Evolutionary conservation across 2,888 invertebrate genomes (phyloP).

Genomic region (Brenthis daphne): DNA sequence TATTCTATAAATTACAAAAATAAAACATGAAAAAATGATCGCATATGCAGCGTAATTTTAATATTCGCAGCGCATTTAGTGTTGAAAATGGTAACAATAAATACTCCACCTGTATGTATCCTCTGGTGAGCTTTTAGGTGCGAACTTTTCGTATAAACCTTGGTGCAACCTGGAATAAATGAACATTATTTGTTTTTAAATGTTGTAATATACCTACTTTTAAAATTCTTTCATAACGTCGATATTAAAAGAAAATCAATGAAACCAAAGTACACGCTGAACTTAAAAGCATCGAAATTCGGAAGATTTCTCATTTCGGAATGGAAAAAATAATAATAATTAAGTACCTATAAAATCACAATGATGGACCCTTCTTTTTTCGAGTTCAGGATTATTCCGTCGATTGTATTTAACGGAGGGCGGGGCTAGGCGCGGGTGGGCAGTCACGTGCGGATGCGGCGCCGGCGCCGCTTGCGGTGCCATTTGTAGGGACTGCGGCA

Average conservation of each 20-base stretch:
- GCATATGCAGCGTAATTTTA: slow-evolving; percentile 7
- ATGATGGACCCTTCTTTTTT: slow-evolving; percentile 97
- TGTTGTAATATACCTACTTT: not conserved
- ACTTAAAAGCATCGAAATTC: too few species aligned
- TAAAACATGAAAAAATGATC: not conserved
- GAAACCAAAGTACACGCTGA: too few species aligned
- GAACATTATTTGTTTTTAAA: not conserved
- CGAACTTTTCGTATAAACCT: slow-evolving; percentile 99
- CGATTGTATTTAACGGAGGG: slow-evolving; percentile 90
- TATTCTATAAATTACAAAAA: not conserved
- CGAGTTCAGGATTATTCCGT: slow-evolving; percentile 97
- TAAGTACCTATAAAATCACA: slow-evolving; percentile 90
- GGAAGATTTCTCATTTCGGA: not conserved
- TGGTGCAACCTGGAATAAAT: slow-evolving; percentile 92
- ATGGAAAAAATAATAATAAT: not conserved
- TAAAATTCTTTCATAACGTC: too few species aligned
- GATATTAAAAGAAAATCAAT: too few species aligned
- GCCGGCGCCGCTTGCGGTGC: slow-evolving; percentile 46
- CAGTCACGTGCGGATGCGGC: slow-evolving; percentile 45
- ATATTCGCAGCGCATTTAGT: slow-evolving; percentile 34
- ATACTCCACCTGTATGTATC: slow-evolving; percentile 93
- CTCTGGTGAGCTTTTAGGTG: slow-evolving; percentile 98
- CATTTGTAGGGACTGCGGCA: slow-evolving; percentile 61
- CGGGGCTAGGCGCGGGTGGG: slow-evolving; percentile 63
- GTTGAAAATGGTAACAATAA: not conserved